Percentiles rank a stretch among this genome's conserved stretches.
Conservation (phyloP, 2,888 invertebrate genomes). For the Cistogaster globosa region DNA sequence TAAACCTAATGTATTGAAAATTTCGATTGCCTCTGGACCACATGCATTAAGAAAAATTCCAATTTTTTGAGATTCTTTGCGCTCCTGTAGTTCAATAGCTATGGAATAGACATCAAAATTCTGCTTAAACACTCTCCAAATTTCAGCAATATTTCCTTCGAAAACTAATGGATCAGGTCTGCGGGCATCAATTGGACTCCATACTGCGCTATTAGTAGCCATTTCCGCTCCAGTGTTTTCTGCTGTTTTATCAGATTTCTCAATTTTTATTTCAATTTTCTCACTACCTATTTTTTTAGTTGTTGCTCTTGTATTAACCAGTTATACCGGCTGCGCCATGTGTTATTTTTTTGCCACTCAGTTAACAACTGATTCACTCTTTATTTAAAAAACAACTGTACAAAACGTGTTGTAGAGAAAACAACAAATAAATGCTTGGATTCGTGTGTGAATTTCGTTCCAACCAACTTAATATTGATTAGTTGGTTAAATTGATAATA, state of each 20-base stretch:
- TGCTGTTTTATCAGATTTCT: not conserved
- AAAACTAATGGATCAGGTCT: constrained; percentile 1
- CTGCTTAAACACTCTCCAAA: constrained; percentile 52
- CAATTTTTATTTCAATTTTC: not conserved
- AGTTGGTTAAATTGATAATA: no score
- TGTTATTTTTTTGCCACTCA: constrained; percentile 17
- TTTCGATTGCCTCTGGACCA: constrained; percentile 62
- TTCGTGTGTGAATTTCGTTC: no score
- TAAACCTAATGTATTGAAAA: constrained; percentile 54
- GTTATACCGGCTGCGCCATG: constrained; percentile 30
- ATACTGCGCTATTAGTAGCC: not conserved
- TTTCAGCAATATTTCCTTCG: constrained; percentile 26
- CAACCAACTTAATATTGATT: no score
- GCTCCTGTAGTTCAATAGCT: constrained; percentile 39
- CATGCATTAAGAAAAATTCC: constrained; percentile 60
- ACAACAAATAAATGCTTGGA: no score
- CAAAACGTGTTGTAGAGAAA: no score
- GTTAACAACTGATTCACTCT: not conserved
- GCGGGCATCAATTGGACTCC: not conserved
- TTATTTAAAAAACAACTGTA: no score
- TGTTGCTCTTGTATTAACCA: constrained; percentile 26
- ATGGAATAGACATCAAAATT: constrained; percentile 52
- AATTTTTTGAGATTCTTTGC: constrained; percentile 33
- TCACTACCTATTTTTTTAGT: not conserved
- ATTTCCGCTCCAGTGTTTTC: not conserved